Evolutionary conservation across 2,797 vertebrate species (phyloP).

Genomic region (Poecilia wingei): DNA sequence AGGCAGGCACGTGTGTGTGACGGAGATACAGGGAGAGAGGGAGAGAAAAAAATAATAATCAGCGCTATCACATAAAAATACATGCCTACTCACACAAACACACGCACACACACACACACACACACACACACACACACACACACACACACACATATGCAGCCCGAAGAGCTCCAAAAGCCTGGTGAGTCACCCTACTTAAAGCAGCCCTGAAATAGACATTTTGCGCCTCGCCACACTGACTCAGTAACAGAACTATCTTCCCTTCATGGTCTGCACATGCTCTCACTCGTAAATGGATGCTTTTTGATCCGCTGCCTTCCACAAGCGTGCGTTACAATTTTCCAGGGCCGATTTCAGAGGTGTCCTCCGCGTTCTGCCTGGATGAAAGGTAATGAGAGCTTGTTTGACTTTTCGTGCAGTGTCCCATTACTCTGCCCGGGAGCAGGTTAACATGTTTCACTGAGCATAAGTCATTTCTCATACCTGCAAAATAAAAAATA

Average conservation of each 20-base stretch:
- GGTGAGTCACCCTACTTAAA: conserved; percentile 80
- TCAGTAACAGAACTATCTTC: conserved; percentile 74
- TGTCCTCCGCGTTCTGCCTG: conserved; percentile 62
- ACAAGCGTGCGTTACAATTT: conserved; percentile 63
- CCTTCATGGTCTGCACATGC: conserved; percentile 66
- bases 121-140: conserved; percentile 42
- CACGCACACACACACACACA: conserved; percentile 53
- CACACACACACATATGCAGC: conserved; percentile 60
- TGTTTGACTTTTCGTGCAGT: conserved; percentile 70
- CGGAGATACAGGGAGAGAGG: conserved; percentile 41
- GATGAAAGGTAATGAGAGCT: conserved; percentile 71
- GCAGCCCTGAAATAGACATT: conserved; percentile 80
- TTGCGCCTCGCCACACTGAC: conserved; percentile 75
- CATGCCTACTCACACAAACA: conserved; percentile 22
- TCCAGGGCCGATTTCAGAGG: conserved; percentile 61
- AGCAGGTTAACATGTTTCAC: conserved; percentile 59
- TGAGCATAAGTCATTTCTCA: conserved; percentile 58
- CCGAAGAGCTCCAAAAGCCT: conserved; percentile 67
- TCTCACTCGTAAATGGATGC: conserved; percentile 65
- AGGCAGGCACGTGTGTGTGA: conserved; percentile 62
- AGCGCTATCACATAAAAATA: conserved; percentile 43
- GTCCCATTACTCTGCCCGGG: conserved; percentile 58
- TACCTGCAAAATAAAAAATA: conserved; percentile 24
- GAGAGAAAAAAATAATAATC: conserved; percentile 24
- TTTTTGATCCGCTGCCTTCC: conserved; percentile 57